Base-by-base conservation (phyloP, 1,140 invertebrate species). In the Paracyclopina nana region DNA sequence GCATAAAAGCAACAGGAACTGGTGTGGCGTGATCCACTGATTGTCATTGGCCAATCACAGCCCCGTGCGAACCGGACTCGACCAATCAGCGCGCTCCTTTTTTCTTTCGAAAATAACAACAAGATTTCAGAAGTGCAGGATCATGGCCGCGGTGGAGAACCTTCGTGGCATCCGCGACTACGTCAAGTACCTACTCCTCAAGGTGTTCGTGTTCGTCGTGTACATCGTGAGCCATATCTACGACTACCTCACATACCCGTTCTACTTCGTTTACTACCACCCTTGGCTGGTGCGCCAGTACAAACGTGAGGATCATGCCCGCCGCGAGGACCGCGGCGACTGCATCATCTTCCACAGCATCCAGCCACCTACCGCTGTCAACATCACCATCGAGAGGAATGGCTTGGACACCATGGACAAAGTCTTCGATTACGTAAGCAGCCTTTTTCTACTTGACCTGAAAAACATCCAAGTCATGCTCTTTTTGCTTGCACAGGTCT, bases 141-240 rank as follows among this genome's bases (percentile, higher is more conserved):
- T n/a, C n/a, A n/a, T n/a, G n/a, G n/a, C n/a, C n/a, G n/a, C n/a
- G n/a, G 34, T 3, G 34, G 20, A 38, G 34, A 20, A 3, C 34
- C 34, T 9, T n/a, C 4, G 9, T n/a, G 34, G 34, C 34, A 16
- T 3, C n/a, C 3, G 14, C 34, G 2, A 48, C 8, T 4, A 8
- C 4, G 8, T 40, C 25, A 48, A 48, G 25, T 48, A 26, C 27
- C 11, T 14, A 2, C 4, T 48, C 4, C 27, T 48, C 20, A 48
- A 48, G 27, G 3, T 27, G n/a, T 26, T 48, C 14, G 45, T 48
- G 25, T 8, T 48, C 4, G 2, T 48, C 11, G 30, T 48, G 4
- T 48, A 48, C 45, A 22, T 48, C 9, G 27, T 48, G 27, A 48
- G 45, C 45, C 45, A 48, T 28, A 16, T 48, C 25, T 48, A 48